These are phyloP conservation scores for Scolopax rusticola DNA, from an alignment of 2,797 vertebrate genomes.

Conservation along the genomic window DNA sequence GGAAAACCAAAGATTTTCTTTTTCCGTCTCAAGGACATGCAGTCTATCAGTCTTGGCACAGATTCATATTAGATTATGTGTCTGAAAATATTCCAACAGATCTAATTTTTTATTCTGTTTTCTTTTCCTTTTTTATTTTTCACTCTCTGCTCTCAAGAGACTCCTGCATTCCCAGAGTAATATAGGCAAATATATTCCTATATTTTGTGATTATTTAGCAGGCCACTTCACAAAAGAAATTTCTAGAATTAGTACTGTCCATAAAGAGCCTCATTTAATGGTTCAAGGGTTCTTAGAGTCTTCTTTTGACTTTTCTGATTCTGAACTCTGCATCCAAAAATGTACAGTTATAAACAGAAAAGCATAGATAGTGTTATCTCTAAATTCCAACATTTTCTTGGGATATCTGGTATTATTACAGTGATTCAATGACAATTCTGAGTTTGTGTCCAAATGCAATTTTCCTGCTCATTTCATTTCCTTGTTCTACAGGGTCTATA, in stretches of 20 bases:
- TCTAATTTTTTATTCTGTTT: conserved; percentile 10
- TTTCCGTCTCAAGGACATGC: neutral
- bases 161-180: neutral
- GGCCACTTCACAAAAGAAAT: neutral
- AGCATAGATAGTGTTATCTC: neutral
- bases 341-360: neutral
- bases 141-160: neutral
- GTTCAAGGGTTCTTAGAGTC: neutral
- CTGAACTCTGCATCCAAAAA: neutral
- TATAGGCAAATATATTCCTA: neutral
- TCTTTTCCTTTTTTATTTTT: neutral
- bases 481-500: neutral
- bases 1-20: neutral
- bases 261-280: neutral
- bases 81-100: neutral
- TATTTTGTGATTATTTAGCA: neutral
- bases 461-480: neutral
- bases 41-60: neutral
- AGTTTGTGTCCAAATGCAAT: neutral
- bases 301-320: neutral
- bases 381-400: neutral
- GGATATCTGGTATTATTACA: neutral
- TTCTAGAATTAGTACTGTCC: neutral
- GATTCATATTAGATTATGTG: neutral
- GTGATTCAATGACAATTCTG: neutral